Evolutionary conservation across 1,140 invertebrate species (phyloP), one percentile per base, ranked within the genome.

Genomic region (Vollenhovia emeryi): DNA sequence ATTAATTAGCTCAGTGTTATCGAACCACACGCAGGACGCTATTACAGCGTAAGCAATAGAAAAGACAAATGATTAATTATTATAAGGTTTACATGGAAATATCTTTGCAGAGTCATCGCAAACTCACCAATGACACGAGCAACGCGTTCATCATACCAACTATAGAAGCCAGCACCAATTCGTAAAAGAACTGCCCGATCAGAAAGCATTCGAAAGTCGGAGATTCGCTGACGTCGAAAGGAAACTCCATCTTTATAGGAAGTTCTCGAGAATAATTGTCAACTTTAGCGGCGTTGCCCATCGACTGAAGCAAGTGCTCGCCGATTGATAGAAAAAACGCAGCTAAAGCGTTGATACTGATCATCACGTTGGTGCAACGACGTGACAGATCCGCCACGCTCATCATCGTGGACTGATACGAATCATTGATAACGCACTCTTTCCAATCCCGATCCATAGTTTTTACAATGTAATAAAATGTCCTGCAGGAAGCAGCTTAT

Each of bases 181-280:
- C 33, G 43, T 86, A 80, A 8, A 86, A 5, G 15, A 86, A 83
- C 43, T 88, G 84, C 33, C 43, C 57, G 5, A 84, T 0, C 7
- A 86, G 40, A 21, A 88, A 48, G n/a, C 57, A 83, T 11, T 88
- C 71, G 7, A 83, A 89, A 13, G 57, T 50, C 13, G 87, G 84
- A 3, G 64, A 60, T 13, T 60, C 21, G 5, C 50, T 64, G 52
- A 45, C 55, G 0, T 60, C 73, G 11, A 88, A 88, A 0, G 88
- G 88, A 7, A 88, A 40, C 18, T 89, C 66, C 88, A 89, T 89
- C 55, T 86, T 86, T 18, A 89, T 45, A 8, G 86, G 50, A 0
- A 89, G 69, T 45, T 86, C 64, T 15, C 73, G 52, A 11, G 78
- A 43, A 57, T 15, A 43, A 57, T 80, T 76, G 2, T 68, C 62